These are phyloP conservation scores for Amblyraja radiata DNA, from an alignment of 2,797 vertebrate species.

Conservation along the genomic window DNA sequence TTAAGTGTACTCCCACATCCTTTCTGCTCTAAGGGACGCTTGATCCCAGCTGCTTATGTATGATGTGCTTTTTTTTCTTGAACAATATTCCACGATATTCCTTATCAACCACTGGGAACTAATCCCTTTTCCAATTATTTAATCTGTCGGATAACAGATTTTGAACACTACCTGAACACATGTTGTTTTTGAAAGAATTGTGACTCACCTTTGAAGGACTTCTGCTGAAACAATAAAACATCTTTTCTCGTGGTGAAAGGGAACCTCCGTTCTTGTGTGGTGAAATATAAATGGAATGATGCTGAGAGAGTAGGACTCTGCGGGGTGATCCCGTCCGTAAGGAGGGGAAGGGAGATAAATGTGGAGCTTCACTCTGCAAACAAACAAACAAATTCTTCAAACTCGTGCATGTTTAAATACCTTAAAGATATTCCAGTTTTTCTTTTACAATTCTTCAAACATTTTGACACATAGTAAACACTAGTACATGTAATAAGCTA, in stretches of 20 bases:
- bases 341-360: constrained; percentile 76
- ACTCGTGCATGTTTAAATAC: neutral
- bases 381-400: neutral
- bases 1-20: no score
- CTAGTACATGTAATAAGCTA: no score
- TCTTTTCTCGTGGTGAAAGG: constrained; percentile 68
- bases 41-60: no score
- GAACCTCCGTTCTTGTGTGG: constrained; percentile 69
- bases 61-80: no score
- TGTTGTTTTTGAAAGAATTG: neutral
- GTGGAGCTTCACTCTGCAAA: constrained; percentile 69
- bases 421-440: neutral
- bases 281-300: constrained; percentile 80
- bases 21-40: no score
- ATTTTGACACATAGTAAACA: no score
- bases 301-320: constrained; percentile 79
- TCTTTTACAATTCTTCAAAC: no score
- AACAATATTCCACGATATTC: no score
- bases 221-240: constrained; percentile 84
- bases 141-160: no score
- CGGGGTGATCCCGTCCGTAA: constrained; percentile 72
- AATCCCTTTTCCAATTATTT: no score
- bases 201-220: constrained; percentile 79
- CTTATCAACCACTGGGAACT: no score
- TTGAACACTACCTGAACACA: no score